Evolutionary conservation across 2,113 vertebrate genomes (phyloP), one percentile per base, ranked within the genome.

Genomic region (Bambusicola thoracicus): DNA sequence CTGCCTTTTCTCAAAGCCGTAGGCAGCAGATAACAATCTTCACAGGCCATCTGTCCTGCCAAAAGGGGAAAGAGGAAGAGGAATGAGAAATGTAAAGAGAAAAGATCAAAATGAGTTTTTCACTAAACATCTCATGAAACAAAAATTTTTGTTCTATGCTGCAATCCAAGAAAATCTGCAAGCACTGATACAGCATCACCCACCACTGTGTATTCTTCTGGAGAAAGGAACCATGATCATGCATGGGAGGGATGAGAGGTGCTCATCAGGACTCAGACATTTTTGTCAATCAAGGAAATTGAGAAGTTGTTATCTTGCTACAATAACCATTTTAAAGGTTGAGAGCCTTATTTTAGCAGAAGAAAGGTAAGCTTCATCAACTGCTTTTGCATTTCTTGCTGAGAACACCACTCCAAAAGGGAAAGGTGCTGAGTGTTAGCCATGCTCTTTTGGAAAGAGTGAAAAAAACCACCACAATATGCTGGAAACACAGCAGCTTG

Each of bases 21-120:
- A 76, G 44, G 32, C 30, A 79, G 38, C 34, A 68, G 32, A 40
- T n/a, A 69, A 15, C 12, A 89, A 20, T 8, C 2, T 30, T 49
- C 0, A 0, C 2, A 40, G 17, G 17, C 8, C 10, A 48, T 2
- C 4, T 61, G 25, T 65, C 22, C 22, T 14, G 43, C 6, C 9
- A 15, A 38, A 56, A 81, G 78, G 6, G 10, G n/a, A 19, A 53
- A 89, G 51, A 2, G 48, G 20, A 79, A 9, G 7, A 84, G 22
- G 13, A 5, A 24, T 44, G 43, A 66, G 19, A 66, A 83, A 65
- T 32, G 13, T 10, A 36, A 56, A 46, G 21, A 58, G 11, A 73
- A 83, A 90, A 49, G 9, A 14, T 32, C 22, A 46, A 75, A 65
- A 6, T 32, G 2, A 46, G 16, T 56, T 81, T 81, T 67, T 18